Percentiles rank a stretch among this genome's conserved stretches.
These are phyloP conservation scores for Epirrita christyi DNA, from an alignment of 2,888 invertebrate species.

Conservation along the genomic window DNA sequence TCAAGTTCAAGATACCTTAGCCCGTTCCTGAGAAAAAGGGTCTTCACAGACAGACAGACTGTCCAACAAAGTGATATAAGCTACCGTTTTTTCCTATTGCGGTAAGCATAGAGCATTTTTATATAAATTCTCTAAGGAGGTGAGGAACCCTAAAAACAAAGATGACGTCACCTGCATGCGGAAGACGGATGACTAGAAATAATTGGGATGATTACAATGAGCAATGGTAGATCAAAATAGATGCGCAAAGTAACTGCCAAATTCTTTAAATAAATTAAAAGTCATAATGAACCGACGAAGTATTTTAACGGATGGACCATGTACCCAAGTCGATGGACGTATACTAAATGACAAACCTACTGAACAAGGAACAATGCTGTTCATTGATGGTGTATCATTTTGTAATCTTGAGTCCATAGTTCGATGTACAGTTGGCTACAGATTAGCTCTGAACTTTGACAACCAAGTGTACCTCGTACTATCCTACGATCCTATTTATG, in stretches of 20 bases:
- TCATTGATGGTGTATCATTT: slow-evolving; percentile 9
- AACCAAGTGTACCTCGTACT: too few species aligned
- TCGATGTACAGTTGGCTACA: neutral
- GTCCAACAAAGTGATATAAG: too few species aligned
- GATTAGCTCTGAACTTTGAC: too few species aligned
- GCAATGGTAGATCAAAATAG: slow-evolving; percentile 31
- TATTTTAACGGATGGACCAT: slow-evolving; percentile 9
- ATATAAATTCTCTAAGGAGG: too few species aligned
- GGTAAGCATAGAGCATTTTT: too few species aligned
- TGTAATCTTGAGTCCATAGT: neutral
- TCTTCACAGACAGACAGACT: too few species aligned
- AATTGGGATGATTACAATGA: slow-evolving; percentile 19
- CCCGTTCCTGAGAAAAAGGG: too few species aligned
- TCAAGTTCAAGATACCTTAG: too few species aligned
- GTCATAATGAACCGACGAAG: slow-evolving; percentile 5
- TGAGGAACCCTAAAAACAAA: too few species aligned
- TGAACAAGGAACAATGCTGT: neutral
- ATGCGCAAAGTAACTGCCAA: slow-evolving; percentile 30
- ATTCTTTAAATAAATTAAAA: slow-evolving; percentile 18
- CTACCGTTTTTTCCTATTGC: too few species aligned
- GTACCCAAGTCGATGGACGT: slow-evolving; percentile 19
- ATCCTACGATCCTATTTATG: too few species aligned
- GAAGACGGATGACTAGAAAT: slow-evolving; percentile 21
- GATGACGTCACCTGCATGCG: slow-evolving; percentile 25
- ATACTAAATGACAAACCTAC: too few species aligned